Evolutionary conservation across 2,888 invertebrate species (phyloP).

Genomic region (Cataglyphis rosenhaueri): DNA sequence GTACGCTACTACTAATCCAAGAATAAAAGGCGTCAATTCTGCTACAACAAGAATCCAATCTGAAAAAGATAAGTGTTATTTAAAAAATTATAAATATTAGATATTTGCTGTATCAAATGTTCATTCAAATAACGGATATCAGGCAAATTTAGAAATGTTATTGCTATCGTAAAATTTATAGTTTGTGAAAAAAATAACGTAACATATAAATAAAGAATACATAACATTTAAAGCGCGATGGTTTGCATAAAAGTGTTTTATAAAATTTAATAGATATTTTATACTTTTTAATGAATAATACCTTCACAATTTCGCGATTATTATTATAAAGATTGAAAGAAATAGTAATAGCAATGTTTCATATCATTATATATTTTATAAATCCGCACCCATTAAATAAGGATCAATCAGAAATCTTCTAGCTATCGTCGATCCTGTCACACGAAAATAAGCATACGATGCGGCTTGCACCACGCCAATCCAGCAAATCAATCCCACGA

Average conservation of each 20-base stretch:
- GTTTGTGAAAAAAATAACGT: neutral
- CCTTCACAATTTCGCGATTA: neutral
- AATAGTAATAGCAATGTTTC: neutral
- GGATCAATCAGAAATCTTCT: constrained; percentile 81
- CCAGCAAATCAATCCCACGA: constrained; percentile 79
- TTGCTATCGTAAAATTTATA: neutral
- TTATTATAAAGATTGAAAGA: neutral
- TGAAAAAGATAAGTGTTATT: constrained; percentile 75
- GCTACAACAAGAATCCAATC: constrained; percentile 88
- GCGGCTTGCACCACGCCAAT: constrained; percentile 81
- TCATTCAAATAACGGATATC: neutral
- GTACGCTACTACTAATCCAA: constrained; percentile 87
- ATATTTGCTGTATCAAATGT: neutral
- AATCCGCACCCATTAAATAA: constrained; percentile 78
- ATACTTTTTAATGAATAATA: neutral
- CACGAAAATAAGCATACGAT: constrained; percentile 78
- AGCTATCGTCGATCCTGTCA: constrained; percentile 80
- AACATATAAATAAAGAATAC: neutral
- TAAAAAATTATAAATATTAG: neutral
- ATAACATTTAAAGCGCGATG: neutral
- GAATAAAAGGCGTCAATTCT: constrained; percentile 87
- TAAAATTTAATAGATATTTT: neutral
- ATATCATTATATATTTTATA: neutral
- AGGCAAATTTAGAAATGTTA: neutral
- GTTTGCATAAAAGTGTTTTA: neutral